phyloP scores from a whole-genome alignment of 2,888 invertebrate genomes.

The Bibio marci region DNA sequence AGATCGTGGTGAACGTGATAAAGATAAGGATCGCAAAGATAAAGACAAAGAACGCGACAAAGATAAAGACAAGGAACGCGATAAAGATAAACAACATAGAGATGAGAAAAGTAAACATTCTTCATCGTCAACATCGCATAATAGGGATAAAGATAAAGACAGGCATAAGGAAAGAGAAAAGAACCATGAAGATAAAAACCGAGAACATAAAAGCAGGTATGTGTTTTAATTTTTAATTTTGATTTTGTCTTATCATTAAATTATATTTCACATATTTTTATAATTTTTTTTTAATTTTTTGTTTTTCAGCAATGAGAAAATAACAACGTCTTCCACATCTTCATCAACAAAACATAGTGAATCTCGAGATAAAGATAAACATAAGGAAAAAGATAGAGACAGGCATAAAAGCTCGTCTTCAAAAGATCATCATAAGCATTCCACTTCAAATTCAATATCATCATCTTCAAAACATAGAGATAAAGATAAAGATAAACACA shows the following conservation, averaged over 20 bases:
- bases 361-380: slow-evolving; percentile 25
- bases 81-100: not conserved
- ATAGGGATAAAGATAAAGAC: slow-evolving; percentile 21
- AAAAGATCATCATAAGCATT: slow-evolving; percentile 18
- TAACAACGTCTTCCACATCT: no score
- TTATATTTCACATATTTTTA: not conserved
- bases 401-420: slow-evolving; percentile 17
- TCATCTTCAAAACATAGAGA: slow-evolving; percentile 18
- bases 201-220: slow-evolving; percentile 18
- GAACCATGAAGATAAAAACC: slow-evolving; percentile 19
- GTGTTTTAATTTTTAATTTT: not conserved
- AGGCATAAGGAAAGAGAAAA: slow-evolving; percentile 30
- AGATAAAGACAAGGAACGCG: slow-evolving; percentile 6
- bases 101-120: slow-evolving; percentile 3
- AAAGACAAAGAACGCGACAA: slow-evolving; percentile 18
- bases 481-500: not conserved
- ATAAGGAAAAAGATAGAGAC: slow-evolving; percentile 28
- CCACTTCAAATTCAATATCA: not conserved
- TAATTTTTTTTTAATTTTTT: slow-evolving; percentile 1
- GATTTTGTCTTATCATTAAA: not conserved
- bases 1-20: slow-evolving; percentile 15
- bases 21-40: slow-evolving; percentile 22
- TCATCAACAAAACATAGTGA: slow-evolving; percentile 10
- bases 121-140: slow-evolving; percentile 15
- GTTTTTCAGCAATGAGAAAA: slow-evolving; percentile 1